A percentile compares a stretch with the other conserved stretches of the same genome.
phyloP scores from a whole-genome alignment of 2,888 invertebrate genomes.

The Eupithecia dodoneata region DNA sequence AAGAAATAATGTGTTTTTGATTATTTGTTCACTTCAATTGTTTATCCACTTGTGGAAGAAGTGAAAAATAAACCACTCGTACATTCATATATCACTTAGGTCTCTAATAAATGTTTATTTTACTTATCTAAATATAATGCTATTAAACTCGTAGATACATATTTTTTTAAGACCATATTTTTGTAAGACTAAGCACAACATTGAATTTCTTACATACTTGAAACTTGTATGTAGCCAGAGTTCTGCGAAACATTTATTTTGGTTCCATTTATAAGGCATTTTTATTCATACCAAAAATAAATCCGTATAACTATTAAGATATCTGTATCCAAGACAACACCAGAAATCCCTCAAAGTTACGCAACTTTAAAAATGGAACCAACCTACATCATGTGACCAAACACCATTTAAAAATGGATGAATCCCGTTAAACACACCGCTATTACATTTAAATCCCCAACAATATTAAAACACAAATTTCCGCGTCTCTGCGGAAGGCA shows the following conservation, averaged over 20 bases:
- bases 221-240: constrained; percentile 4
- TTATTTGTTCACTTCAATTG: too few species aligned
- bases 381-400: neutral
- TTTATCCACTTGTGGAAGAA: too few species aligned
- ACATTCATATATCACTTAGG: too few species aligned
- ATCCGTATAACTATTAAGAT: neutral
- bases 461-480: constrained; percentile 38
- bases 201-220: too few species aligned
- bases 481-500: constrained; percentile 34
- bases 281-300: neutral
- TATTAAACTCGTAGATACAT: too few species aligned
- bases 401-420: constrained; percentile 16
- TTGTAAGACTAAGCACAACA: too few species aligned
- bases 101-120: too few species aligned
- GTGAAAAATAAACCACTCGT: too few species aligned
- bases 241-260: constrained; percentile 27
- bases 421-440: constrained; percentile 6
- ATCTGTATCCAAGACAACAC: neutral
- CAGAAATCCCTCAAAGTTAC: neutral
- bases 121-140: too few species aligned
- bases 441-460: constrained; percentile 26
- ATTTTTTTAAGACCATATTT: too few species aligned
- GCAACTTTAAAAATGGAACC: neutral
- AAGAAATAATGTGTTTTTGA: too few species aligned
- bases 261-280: neutral